A percentile compares a stretch with the other conserved stretches of the same genome.
Conservation (phyloP, 2,888 invertebrate genomes). For the Ectemnius cavifrons region DNA sequence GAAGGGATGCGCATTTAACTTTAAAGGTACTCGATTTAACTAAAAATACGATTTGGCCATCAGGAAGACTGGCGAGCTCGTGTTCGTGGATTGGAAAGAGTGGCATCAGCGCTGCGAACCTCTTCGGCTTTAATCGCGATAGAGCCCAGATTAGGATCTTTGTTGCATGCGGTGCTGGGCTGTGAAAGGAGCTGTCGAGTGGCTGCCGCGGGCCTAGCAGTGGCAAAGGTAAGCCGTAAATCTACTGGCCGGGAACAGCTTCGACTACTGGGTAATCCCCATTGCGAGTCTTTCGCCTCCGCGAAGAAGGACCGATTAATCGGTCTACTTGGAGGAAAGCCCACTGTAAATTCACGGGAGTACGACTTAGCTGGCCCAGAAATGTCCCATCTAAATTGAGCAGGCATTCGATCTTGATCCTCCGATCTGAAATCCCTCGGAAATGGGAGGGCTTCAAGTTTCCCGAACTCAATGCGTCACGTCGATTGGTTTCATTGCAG, state of each 20-base stretch:
- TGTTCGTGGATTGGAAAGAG: conserved; percentile 81
- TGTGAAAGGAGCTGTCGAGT: conserved; percentile 82
- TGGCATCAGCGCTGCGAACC: conserved; percentile 80
- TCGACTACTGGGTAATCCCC: background rate
- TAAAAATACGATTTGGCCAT: background rate
- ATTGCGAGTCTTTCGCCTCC: background rate
- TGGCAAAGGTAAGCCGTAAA: conserved; percentile 67
- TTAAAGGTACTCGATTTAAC: too few relatives aligned
- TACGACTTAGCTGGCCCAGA: conserved; percentile 12
- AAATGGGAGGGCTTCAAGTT: too few relatives aligned
- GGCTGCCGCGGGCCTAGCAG: conserved; percentile 78
- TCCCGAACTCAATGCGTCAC: background rate
- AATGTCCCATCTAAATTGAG: background rate
- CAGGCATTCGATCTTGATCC: too few relatives aligned
- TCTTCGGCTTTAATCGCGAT: conserved; percentile 79
- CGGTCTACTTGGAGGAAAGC: background rate
- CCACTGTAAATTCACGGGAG: conserved; percentile 16
- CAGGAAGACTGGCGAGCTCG: conserved; percentile 81
- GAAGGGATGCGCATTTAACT: too few relatives aligned
- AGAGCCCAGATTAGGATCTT: conserved; percentile 82
- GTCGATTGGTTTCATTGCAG: conserved; percentile 39
- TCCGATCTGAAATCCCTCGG: too few relatives aligned
- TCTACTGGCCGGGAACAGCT: conserved; percentile 24
- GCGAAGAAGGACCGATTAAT: conserved; percentile 12
- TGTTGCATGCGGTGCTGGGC: conserved; percentile 83